A percentile compares a stretch with the other conserved stretches of the same genome.
phyloP scores from a whole-genome alignment of 2,113 vertebrate genomes.

The Procavia capensis region DNA sequence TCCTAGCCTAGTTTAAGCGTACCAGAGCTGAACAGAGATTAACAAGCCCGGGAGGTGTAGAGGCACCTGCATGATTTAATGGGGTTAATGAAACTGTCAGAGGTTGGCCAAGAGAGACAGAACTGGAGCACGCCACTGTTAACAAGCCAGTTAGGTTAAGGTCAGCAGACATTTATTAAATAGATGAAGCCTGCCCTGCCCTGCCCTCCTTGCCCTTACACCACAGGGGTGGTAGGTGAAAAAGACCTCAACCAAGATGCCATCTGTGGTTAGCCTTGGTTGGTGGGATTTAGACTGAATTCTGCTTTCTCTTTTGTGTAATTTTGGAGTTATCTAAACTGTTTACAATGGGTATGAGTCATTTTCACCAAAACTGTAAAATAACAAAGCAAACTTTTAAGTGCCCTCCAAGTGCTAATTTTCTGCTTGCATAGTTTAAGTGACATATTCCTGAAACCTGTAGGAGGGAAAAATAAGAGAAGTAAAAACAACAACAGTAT shows the following conservation, averaged over 20 bases:
- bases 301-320: background rate
- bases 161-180: constrained; percentile 31
- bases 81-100: constrained; percentile 78
- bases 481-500: background rate
- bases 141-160: background rate
- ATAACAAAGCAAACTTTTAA: background rate
- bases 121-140: background rate
- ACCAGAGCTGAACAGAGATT: constrained; percentile 42
- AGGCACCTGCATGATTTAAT: constrained; percentile 71
- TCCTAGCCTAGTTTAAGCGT: constrained; percentile 70
- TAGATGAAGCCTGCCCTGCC: background rate
- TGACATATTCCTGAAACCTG: background rate
- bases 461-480: background rate
- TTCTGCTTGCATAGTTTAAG: background rate
- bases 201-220: background rate
- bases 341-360: background rate
- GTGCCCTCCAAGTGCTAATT: background rate
- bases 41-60: constrained; percentile 39
- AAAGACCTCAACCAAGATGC: background rate
- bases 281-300: background rate
- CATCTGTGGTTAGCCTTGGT: background rate
- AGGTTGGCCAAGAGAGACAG: background rate
- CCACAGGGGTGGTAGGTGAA: background rate
- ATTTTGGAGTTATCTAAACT: background rate
- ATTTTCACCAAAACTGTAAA: constrained; percentile 26